phyloP scores from a whole-genome alignment of 2,113 vertebrate genomes.

The Hepsetus odoe region DNA sequence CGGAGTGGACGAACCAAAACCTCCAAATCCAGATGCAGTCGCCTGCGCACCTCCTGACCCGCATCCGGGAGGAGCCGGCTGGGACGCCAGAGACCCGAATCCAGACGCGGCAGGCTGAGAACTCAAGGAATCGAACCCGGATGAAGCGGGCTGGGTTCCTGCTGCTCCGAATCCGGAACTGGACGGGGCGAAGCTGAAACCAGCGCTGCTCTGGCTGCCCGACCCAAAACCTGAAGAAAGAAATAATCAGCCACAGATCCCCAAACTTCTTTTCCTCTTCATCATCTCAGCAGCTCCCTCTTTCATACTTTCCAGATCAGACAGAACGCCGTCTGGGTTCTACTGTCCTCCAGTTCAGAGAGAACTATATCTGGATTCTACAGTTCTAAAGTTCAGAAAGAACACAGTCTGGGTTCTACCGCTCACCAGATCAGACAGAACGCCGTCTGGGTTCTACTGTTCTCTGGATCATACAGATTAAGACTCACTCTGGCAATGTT shows the following conservation, averaged over 20 bases:
- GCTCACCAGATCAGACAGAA: too few species aligned
- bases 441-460: too few species aligned
- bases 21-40: slow-evolving; percentile 38
- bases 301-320: too few species aligned
- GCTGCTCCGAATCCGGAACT: slow-evolving; percentile 61
- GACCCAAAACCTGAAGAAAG: slow-evolving; percentile 73
- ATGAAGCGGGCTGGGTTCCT: slow-evolving; percentile 49
- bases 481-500: too few species aligned
- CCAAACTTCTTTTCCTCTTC: too few species aligned
- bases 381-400: too few species aligned
- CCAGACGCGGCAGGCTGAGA: slow-evolving; percentile 25
- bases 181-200: slow-evolving; percentile 80
- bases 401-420: too few species aligned
- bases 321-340: too few species aligned
- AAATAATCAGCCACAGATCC: not conserved
- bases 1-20: not conserved
- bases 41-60: slow-evolving; percentile 53
- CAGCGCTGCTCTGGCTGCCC: slow-evolving; percentile 52
- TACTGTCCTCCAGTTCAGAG: too few species aligned
- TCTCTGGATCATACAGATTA: too few species aligned
- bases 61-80: slow-evolving; percentile 49
- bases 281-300: too few species aligned
- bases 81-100: slow-evolving; percentile 60
- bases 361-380: too few species aligned
- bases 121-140: not conserved